Percentiles rank a stretch among this genome's conserved stretches.
These are phyloP conservation scores for Luffia ferchaultella DNA, from an alignment of 2,888 invertebrate genomes.

Conservation along the genomic window DNA sequence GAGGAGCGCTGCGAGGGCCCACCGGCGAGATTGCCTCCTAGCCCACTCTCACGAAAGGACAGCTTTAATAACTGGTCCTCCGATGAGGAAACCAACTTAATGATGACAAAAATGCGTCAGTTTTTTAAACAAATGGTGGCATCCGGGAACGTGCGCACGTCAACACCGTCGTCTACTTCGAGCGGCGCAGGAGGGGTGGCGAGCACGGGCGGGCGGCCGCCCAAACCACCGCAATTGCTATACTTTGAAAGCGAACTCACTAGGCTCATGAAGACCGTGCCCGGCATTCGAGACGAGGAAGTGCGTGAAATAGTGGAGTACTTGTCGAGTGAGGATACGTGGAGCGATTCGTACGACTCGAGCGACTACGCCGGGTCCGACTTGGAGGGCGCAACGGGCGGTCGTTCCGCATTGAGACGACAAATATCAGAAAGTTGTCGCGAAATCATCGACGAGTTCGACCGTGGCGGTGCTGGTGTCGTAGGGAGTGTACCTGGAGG, in stretches of 20 bases:
- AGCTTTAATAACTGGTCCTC: conserved; percentile 95
- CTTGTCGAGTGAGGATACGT: conserved; percentile 90
- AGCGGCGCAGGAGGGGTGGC: conserved; percentile 59
- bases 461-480: conserved; percentile 70
- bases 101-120: conserved; percentile 95
- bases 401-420: conserved; percentile 77
- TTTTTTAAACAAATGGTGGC: conserved; percentile 93
- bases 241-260: conserved; percentile 92
- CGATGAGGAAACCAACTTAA: conserved; percentile 91
- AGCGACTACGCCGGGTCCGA: conserved; percentile 93
- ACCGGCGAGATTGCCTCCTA: conserved; percentile 59
- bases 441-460: conserved; percentile 88
- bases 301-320: conserved; percentile 93
- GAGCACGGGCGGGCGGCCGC: conserved; percentile 64
- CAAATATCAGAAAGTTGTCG: conserved; percentile 90
- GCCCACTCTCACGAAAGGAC: conserved; percentile 79
- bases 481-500: conserved; percentile 34
- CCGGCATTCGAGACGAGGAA: conserved; percentile 89
- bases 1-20: conserved; percentile 56
- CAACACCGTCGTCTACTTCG: conserved; percentile 62
- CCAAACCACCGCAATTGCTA: conserved; percentile 84
- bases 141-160: conserved; percentile 59
- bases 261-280: conserved; percentile 91
- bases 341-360: conserved; percentile 93
- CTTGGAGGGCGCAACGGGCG: conserved; percentile 72